Conservation (phyloP, 2,888 invertebrate genomes). For the Ligdia adustata region DNA sequence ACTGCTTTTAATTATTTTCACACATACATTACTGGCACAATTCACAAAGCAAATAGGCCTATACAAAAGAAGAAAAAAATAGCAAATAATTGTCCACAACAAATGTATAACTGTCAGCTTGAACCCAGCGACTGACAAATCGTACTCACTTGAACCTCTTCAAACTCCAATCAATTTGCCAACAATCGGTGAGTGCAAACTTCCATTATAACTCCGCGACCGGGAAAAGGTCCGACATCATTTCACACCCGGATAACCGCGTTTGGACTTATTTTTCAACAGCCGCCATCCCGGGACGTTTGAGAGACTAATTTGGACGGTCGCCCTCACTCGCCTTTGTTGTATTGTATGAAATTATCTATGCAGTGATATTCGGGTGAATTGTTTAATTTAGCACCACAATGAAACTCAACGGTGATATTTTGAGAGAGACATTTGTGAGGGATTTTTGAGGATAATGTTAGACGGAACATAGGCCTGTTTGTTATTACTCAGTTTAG, state of each 20-base stretch:
- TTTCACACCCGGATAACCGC: conserved; percentile 32
- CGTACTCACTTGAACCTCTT: not conserved
- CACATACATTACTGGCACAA: no score
- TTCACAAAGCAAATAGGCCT: no score
- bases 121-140: not conserved
- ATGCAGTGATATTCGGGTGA: conserved; percentile 35
- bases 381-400: conserved; percentile 37
- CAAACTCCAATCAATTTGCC: conserved; percentile 1
- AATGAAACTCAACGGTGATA: conserved; percentile 21
- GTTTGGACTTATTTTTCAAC: conserved; percentile 41
- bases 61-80: no score
- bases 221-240: conserved; percentile 27
- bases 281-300: conserved; percentile 35
- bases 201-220: conserved; percentile 25
- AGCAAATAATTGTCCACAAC: not conserved
- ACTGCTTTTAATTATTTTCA: no score
- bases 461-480: no score
- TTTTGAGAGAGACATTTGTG: not conserved
- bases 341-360: conserved; percentile 50
- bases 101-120: no score
- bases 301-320: conserved; percentile 42
- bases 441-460: conserved; percentile 3
- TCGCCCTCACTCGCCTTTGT: conserved; percentile 41
- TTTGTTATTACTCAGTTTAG: not conserved
- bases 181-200: not conserved